Percentiles rank a stretch among this genome's conserved stretches.
Conservation (phyloP, 2,888 invertebrate species). For the Flexamia atlantica region DNA sequence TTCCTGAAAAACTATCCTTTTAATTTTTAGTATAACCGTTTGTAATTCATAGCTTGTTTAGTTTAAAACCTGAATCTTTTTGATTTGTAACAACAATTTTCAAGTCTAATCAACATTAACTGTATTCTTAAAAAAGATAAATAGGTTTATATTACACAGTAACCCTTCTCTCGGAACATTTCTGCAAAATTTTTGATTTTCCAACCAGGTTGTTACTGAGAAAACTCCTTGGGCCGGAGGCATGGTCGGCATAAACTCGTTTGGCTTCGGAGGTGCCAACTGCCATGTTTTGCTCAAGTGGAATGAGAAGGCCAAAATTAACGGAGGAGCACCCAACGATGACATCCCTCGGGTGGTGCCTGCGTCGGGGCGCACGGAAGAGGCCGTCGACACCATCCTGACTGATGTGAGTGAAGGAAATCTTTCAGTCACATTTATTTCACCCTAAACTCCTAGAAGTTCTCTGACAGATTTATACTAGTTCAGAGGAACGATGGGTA, state of each 20-base stretch:
- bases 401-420: conserved; percentile 77
- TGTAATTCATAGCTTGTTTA: too few species aligned
- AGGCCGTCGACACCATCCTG: conserved; percentile 82
- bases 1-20: too few species aligned
- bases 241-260: conserved; percentile 90
- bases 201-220: conserved; percentile 83
- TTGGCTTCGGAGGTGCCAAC: conserved; percentile 96
- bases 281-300: conserved; percentile 84
- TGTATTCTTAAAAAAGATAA: too few species aligned
- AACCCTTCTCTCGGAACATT: not conserved
- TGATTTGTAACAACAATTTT: too few species aligned
- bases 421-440: too few species aligned
- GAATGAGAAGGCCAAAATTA: conserved; percentile 79
- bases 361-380: conserved; percentile 88
- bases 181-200: not conserved
- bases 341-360: conserved; percentile 85
- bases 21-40: too few species aligned
- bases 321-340: conserved; percentile 80
- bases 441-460: too few species aligned
- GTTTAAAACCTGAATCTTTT: too few species aligned
- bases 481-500: too few species aligned
- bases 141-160: too few species aligned
- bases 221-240: conserved; percentile 85
- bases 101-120: too few species aligned
- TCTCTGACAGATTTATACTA: too few species aligned